phyloP scores from a whole-genome alignment of 2,797 vertebrate genomes.

The Pseudochaenichthys georgianus region DNA sequence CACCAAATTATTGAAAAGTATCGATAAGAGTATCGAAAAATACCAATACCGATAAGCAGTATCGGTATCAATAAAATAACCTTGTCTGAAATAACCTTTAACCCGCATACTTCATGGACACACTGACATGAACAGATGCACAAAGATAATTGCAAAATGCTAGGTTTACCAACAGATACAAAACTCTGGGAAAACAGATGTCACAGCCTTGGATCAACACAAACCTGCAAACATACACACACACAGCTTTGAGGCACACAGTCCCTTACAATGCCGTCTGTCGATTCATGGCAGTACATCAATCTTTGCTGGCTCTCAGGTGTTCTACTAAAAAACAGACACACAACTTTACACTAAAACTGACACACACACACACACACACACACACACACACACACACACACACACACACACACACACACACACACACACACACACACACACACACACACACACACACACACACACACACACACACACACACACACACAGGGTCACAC shows the following conservation, averaged over 20 bases:
- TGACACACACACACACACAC: too few species aligned
- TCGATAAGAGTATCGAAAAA: too few species aligned
- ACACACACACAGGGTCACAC: background rate
- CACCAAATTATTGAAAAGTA: too few species aligned
- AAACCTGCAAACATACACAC: conserved; percentile 5
- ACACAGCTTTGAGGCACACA: conserved; percentile 52
- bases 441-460: too few species aligned
- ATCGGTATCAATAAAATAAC: too few species aligned
- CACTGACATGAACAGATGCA: conserved; percentile 23
- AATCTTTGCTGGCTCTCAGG: conserved; percentile 63
- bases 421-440: background rate
- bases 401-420: too few species aligned
- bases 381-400: too few species aligned
- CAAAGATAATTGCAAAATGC: conserved; percentile 8
- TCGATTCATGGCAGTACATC: conserved; percentile 60
- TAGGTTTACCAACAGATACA: conserved; percentile 20
- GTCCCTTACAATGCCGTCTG: conserved; percentile 33
- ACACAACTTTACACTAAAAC: conserved; percentile 9
- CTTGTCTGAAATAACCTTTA: conserved; percentile 64
- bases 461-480: background rate
- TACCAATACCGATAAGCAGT: too few species aligned
- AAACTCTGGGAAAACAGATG: conserved; percentile 47
- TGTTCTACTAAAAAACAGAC: conserved; percentile 26
- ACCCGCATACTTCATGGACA: conserved; percentile 9
- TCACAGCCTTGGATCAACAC: conserved; percentile 32